Evolutionary conservation across 2,113 vertebrate species (phyloP), one percentile per base, ranked within the genome.

Genomic region (Pachypanchax playfairii): DNA sequence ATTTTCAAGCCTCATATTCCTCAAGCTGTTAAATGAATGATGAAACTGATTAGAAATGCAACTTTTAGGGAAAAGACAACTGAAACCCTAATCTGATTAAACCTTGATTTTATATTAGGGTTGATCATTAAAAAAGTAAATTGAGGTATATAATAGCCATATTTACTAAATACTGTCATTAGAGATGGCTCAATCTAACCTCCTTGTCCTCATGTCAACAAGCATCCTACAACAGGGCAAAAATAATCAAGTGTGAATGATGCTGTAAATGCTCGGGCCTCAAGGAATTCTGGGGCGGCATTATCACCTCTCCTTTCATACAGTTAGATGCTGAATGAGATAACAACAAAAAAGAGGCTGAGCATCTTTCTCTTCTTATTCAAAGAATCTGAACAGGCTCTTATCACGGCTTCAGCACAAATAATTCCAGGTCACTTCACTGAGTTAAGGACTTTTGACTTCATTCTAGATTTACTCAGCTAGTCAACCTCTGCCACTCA

Each of bases 351-450:
- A 35, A 54, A 22, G 33, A 35, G 15, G 31, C 20, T n/a, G n/a
- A n/a, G n/a, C n/a, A n/a, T n/a, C n/a, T n/a, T n/a, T n/a, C n/a
- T n/a, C 33, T 24, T 20, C 21, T 53, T 53, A n/a, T 53, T 20
- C 13, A 53, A 38, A 54, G 51, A 15, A 38, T 7, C 14, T 17
- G 6, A 36, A 21, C 6, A 17, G n/a, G 46, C 33, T 24, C 33
- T 38, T 54, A 54, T 54, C 31, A 52, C 20, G 50, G n/a, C 50
- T 35, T 31, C 31, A 20, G 36, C 20, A 38, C 33, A 25, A 21
- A 54, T 38, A 22, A 14, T 54, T 53, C 20, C 15, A 15, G 33
- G 14, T 25, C 51, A 55, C 36, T 55, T 55, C 22, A 33, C 17
- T 26, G 10, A 35, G n/a, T n/a, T n/a, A 21, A 22, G 50, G 24